phyloP scores from a whole-genome alignment of 2,797 vertebrate species.

The Amphiprion clarkii region DNA sequence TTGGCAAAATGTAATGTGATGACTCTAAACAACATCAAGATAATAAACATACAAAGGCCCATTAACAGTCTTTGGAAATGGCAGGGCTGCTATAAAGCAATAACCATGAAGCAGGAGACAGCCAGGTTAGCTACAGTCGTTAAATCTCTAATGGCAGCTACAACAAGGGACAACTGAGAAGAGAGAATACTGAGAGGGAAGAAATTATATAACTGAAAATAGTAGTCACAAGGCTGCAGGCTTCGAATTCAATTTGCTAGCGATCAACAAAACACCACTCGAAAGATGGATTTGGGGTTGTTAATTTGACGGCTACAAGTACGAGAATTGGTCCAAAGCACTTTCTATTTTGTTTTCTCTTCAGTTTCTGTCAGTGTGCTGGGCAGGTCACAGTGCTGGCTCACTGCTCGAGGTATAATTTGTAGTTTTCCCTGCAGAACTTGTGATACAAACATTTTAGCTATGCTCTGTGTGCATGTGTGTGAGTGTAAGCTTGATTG shows the following conservation, averaged over 20 bases:
- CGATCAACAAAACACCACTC: slow-evolving; percentile 30
- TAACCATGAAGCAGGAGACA: slow-evolving; percentile 65
- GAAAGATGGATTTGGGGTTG: slow-evolving; percentile 44
- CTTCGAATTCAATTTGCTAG: slow-evolving; percentile 65
- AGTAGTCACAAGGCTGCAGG: slow-evolving; percentile 68
- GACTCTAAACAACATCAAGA: slow-evolving; percentile 62
- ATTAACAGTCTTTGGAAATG: slow-evolving; percentile 57
- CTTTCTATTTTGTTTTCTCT: slow-evolving; percentile 63
- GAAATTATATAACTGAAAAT: slow-evolving; percentile 47
- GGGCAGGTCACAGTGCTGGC: slow-evolving; percentile 32
- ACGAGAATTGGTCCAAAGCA: slow-evolving; percentile 45
- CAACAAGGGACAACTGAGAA: slow-evolving; percentile 61
- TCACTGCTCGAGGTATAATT: slow-evolving; percentile 54
- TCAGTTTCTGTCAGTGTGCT: slow-evolving; percentile 52
- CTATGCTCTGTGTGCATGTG: slow-evolving; percentile 17
- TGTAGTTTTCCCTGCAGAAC: slow-evolving; percentile 65
- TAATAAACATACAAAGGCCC: slow-evolving; percentile 61
- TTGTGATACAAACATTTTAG: slow-evolving; percentile 62
- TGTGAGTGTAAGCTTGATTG: slow-evolving; percentile 31
- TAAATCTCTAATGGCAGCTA: slow-evolving; percentile 64
- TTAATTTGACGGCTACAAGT: slow-evolving; percentile 73
- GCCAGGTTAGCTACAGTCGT: slow-evolving; percentile 61
- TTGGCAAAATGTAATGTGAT: slow-evolving; percentile 58
- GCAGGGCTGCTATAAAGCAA: slow-evolving; percentile 54
- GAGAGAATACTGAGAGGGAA: slow-evolving; percentile 31